phyloP scores from a whole-genome alignment of 2,797 vertebrate species.

The Kryptolebias ocellatus region DNA sequence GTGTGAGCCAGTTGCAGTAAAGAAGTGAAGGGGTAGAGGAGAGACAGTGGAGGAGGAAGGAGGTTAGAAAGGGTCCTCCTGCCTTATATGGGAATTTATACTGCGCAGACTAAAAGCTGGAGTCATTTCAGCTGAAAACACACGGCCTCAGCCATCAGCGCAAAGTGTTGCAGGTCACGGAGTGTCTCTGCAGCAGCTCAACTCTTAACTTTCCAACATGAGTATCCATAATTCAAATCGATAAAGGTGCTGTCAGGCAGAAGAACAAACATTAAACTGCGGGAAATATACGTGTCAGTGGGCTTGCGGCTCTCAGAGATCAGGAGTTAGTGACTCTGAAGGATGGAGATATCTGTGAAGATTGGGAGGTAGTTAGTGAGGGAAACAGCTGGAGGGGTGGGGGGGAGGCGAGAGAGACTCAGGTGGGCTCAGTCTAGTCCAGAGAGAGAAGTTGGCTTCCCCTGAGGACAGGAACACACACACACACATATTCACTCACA shows the following conservation, averaged over 20 bases:
- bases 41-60: constrained; percentile 45
- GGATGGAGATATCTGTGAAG: constrained; percentile 22
- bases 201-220: constrained; percentile 29
- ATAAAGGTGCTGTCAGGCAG: constrained; percentile 16
- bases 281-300: constrained; percentile 14
- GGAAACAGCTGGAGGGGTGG: constrained; percentile 74
- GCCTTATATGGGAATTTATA: constrained; percentile 83
- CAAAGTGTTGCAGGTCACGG: constrained; percentile 35
- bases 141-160: constrained; percentile 28
- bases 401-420: constrained; percentile 58
- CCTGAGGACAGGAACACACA: constrained; percentile 52
- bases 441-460: constrained; percentile 66
- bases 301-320: constrained; percentile 7
- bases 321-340: constrained; percentile 18
- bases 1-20: constrained; percentile 49
- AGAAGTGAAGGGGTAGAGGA: constrained; percentile 60
- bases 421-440: constrained; percentile 76
- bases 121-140: constrained; percentile 56
- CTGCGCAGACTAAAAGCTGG: constrained; percentile 64
- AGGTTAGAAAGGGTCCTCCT: constrained; percentile 69
- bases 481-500: constrained; percentile 10
- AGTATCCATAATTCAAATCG: constrained; percentile 37
- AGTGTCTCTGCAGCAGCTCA: constrained; percentile 33
- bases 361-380: constrained; percentile 31
- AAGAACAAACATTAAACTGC: constrained; percentile 24